phyloP scores from a whole-genome alignment of 2,888 invertebrate genomes.

The Heliconius hortense region DNA sequence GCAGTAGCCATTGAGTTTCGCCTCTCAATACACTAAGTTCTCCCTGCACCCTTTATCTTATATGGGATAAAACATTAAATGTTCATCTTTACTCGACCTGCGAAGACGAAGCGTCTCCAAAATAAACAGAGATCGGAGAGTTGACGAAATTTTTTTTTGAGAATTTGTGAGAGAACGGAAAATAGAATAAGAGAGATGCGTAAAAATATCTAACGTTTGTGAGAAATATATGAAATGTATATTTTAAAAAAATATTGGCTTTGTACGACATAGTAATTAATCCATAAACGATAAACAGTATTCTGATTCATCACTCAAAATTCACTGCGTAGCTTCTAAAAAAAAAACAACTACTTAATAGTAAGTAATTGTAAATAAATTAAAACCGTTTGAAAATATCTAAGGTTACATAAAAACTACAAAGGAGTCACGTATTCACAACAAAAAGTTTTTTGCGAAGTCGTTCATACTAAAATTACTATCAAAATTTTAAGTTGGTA shows the following conservation, averaged over 20 bases:
- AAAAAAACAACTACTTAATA: background rate
- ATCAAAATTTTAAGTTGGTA: background rate
- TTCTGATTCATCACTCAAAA: background rate
- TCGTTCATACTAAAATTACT: background rate
- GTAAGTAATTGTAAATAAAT: constrained; percentile 5
- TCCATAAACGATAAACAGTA: background rate
- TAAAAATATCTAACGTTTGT: too few relatives aligned
- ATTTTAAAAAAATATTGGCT: too few relatives aligned
- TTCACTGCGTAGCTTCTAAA: background rate
- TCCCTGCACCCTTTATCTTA: too few relatives aligned
- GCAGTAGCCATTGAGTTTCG: too few relatives aligned
- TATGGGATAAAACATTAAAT: too few relatives aligned
- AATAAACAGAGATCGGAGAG: too few relatives aligned
- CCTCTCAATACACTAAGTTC: too few relatives aligned
- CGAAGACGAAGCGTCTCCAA: too few relatives aligned
- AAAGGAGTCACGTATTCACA: background rate
- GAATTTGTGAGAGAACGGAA: background rate
- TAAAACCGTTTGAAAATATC: background rate
- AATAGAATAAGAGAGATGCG: too few relatives aligned
- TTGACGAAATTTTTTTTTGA: background rate
- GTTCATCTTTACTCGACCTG: too few relatives aligned
- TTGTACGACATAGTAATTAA: background rate
- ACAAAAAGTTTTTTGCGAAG: background rate
- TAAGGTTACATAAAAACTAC: background rate
- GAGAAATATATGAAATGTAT: too few relatives aligned